Percentiles rank a stretch among this genome's conserved stretches.
phyloP scores from a whole-genome alignment of 2,113 vertebrate species.

The Rhinolophus sinicus region DNA sequence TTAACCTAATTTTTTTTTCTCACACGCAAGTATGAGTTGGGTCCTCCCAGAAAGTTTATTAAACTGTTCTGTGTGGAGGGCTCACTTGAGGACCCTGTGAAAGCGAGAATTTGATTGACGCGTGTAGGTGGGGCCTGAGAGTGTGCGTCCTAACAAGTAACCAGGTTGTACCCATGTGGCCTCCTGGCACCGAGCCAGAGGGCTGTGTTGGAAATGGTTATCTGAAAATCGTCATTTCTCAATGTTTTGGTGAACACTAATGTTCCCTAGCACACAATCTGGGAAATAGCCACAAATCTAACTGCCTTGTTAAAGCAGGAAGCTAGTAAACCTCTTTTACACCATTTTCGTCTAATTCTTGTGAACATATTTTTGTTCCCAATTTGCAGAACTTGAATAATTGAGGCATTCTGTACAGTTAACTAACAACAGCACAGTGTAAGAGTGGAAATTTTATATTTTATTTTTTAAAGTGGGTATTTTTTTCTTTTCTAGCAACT shows the following conservation, averaged over 20 bases:
- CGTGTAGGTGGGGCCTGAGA: too few relatives aligned
- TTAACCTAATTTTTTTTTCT: not conserved
- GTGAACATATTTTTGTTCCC: not conserved
- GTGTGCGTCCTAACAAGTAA: not conserved
- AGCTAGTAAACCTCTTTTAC: not conserved
- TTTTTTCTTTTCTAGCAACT: not conserved
- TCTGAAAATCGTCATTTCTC: not conserved
- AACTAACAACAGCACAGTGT: too few relatives aligned
- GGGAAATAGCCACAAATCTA: not conserved
- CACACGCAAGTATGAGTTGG: not conserved
- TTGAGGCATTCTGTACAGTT: not conserved
- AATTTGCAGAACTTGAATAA: not conserved
- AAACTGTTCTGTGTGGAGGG: not conserved
- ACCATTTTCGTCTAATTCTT: not conserved
- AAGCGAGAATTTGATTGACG: not conserved
- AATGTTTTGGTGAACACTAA: not conserved
- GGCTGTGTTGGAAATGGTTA: not conserved
- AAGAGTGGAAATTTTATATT: not conserved
- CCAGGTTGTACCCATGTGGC: rapidly evolving
- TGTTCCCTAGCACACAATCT: not conserved
- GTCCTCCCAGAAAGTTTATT: not conserved
- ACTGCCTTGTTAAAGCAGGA: not conserved
- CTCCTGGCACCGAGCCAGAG: not conserved
- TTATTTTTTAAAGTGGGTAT: not conserved
- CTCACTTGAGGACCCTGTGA: not conserved